These are phyloP conservation scores for Gonatopus flavifemur DNA, from an alignment of 1,140 invertebrate genomes.

Conservation along the genomic window DNA sequence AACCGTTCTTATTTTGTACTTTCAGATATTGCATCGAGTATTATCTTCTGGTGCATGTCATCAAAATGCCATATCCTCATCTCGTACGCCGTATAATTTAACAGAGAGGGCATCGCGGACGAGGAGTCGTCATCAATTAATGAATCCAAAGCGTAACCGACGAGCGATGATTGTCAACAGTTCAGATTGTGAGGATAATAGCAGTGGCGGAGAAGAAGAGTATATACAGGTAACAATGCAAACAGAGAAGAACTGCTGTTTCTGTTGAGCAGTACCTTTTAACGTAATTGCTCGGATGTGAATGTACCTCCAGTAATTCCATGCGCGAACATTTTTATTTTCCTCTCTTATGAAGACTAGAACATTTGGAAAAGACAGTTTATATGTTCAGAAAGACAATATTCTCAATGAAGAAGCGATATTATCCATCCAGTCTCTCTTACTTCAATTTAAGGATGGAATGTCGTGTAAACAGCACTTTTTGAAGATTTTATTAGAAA, in stretches of 20 bases:
- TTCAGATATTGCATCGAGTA: conserved; percentile 51
- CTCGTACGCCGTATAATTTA: conserved; percentile 48
- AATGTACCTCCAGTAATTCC: too few relatives aligned
- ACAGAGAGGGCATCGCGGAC: conserved; percentile 41
- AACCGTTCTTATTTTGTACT: too few relatives aligned
- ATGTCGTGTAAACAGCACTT: too few relatives aligned
- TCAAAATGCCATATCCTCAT: conserved; percentile 35
- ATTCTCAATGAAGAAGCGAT: too few relatives aligned
- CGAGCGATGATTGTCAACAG: conserved; percentile 44
- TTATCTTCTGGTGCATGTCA: conserved; percentile 42
- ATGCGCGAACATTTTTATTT: too few relatives aligned
- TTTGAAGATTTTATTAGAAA: too few relatives aligned
- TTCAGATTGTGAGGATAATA: conserved; percentile 58
- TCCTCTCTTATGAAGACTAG: too few relatives aligned
- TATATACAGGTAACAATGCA: conserved; percentile 45
- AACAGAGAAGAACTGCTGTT: too few relatives aligned
- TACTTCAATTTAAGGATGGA: too few relatives aligned
- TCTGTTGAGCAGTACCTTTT: neutral
- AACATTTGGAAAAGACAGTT: too few relatives aligned
- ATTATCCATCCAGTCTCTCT: too few relatives aligned
- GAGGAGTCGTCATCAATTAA: conserved; percentile 46
- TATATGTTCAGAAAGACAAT: too few relatives aligned
- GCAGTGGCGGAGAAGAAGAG: conserved; percentile 57
- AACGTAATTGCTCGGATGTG: neutral
- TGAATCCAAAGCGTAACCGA: conserved; percentile 45